A percentile compares a stretch with the other conserved stretches of the same genome.
phyloP scores from a whole-genome alignment of 2,797 vertebrate species.

The Acanthornis magna region DNA sequence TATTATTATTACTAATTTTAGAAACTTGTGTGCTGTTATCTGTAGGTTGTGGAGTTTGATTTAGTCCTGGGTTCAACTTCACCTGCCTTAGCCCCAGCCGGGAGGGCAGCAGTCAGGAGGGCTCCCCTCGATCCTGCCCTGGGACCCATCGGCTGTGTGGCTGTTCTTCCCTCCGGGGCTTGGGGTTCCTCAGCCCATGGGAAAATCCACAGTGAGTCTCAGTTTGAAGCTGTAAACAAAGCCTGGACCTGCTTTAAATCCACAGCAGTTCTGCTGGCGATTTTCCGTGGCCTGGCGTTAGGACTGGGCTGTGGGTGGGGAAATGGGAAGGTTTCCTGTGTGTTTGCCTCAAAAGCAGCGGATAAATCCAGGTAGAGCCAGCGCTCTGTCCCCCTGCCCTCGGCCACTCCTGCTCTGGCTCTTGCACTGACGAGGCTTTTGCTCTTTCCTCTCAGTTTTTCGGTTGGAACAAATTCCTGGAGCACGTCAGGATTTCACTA shows the following conservation, averaged over 20 bases:
- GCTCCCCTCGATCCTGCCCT: background rate
- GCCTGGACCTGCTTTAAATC: background rate
- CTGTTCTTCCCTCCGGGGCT: background rate
- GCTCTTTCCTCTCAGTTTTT: background rate
- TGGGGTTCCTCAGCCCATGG: background rate
- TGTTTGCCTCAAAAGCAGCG: background rate
- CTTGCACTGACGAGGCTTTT: background rate
- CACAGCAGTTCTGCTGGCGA: background rate
- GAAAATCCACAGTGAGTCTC: background rate
- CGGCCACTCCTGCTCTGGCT: background rate
- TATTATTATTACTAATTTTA: constrained; percentile 5
- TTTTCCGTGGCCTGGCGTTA: background rate
- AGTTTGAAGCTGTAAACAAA: constrained; percentile 11
- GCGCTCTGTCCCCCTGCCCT: background rate
- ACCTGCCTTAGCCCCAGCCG: background rate
- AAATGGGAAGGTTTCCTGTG: background rate
- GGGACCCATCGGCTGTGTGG: rapidly evolving
- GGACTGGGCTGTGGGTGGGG: background rate
- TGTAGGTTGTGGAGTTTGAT: background rate
- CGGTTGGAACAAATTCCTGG: background rate
- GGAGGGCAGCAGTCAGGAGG: background rate
- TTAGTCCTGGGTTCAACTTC: constrained; percentile 8
- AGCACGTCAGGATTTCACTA: background rate
- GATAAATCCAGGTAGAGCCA: background rate
- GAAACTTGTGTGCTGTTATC: constrained; percentile 20